Conservation (phyloP, 2,888 invertebrate genomes). For the Apamea crenata region DNA sequence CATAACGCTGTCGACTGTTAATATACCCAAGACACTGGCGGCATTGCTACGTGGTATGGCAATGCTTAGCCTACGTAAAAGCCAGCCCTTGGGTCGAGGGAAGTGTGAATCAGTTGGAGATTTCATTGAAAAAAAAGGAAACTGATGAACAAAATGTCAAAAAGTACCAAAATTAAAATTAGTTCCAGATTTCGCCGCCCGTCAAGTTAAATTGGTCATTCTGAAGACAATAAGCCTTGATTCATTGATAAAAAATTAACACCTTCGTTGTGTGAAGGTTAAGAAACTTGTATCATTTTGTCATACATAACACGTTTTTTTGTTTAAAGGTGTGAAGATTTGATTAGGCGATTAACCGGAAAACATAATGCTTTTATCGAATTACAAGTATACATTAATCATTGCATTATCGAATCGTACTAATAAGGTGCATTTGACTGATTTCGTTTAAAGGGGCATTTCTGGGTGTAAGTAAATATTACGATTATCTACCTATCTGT, state of each 20-base stretch:
- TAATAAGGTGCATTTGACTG: conserved; percentile 7
- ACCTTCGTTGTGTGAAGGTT: conserved; percentile 70
- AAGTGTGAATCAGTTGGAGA: not conserved
- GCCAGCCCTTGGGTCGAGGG: too few relatives aligned
- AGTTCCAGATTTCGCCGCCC: not conserved
- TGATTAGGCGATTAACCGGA: conserved; percentile 58
- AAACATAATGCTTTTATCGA: conserved; percentile 57
- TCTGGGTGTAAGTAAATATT: not conserved
- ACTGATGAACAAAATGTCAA: not conserved
- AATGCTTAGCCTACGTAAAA: too few relatives aligned
- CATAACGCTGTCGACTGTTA: not conserved
- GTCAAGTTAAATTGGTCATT: conserved; percentile 14
- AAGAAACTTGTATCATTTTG: conserved; percentile 55
- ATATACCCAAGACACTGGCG: not conserved
- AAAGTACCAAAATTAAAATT: not conserved
- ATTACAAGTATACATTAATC: conserved; percentile 50
- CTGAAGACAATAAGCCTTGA: conserved; percentile 75
- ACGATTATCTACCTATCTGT: not conserved
- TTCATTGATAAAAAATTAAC: conserved; percentile 82
- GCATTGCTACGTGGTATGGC: not conserved
- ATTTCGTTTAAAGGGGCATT: conserved; percentile 17
- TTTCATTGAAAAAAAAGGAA: not conserved
- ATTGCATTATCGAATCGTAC: conserved; percentile 28
- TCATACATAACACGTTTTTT: conserved; percentile 48
- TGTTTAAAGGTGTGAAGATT: conserved; percentile 51